A percentile compares a stretch with the other conserved stretches of the same genome.
Conservation (phyloP, 2,113 vertebrate species). For the Psammodynastes pulverulentus region DNA sequence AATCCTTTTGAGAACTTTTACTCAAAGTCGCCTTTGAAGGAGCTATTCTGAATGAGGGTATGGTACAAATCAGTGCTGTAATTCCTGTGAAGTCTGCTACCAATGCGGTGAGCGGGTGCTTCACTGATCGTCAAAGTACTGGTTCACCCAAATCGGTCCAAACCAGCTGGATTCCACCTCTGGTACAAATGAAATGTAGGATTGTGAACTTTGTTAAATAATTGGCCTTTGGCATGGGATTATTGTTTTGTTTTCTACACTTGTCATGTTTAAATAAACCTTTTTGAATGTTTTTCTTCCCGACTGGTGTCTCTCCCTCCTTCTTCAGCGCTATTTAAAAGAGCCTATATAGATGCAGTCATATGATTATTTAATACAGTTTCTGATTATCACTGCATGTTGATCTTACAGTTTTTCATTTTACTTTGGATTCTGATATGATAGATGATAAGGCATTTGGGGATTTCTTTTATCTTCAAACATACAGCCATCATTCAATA, state of each 20-base stretch:
- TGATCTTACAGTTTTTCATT: background rate
- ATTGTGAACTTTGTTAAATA: background rate
- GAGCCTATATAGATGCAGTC: background rate
- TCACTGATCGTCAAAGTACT: too few relatives aligned
- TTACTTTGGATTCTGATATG: background rate
- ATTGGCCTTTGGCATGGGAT: background rate
- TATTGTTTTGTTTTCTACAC: background rate
- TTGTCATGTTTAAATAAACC: background rate
- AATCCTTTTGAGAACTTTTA: background rate
- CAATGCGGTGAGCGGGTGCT: too few relatives aligned
- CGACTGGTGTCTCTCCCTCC: background rate
- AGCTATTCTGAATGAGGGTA: background rate
- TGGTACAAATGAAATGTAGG: background rate
- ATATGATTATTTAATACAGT: background rate
- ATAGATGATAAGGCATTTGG: background rate
- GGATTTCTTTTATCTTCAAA: background rate
- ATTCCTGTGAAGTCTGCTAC: too few relatives aligned
- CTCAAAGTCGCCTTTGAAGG: background rate
- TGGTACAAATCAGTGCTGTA: background rate
- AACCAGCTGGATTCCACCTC: too few relatives aligned
- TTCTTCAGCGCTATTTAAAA: background rate
- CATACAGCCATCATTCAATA: background rate
- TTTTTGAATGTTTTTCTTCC: background rate
- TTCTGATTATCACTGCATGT: background rate
- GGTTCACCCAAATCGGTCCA: too few relatives aligned